These are phyloP conservation scores for Chloroceryle amazona DNA, from an alignment of 2,797 vertebrate species.

Conservation along the genomic window DNA sequence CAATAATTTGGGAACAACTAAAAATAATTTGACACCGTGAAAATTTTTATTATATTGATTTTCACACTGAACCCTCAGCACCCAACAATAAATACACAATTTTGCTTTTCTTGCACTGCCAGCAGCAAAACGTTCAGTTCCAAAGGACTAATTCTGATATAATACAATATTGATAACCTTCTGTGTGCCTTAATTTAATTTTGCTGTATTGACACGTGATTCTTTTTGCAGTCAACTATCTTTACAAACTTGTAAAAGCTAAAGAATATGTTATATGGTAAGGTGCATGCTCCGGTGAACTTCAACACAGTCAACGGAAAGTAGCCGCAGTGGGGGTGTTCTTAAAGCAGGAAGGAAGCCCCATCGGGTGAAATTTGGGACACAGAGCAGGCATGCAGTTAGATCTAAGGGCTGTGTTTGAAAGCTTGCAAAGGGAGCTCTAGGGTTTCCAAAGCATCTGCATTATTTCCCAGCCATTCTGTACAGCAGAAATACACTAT, in stretches of 20 bases:
- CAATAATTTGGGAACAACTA: constrained; percentile 63
- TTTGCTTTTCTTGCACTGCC: constrained; percentile 81
- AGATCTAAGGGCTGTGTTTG: constrained; percentile 33
- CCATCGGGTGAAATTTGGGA: constrained; percentile 18
- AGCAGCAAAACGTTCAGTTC: constrained; percentile 82
- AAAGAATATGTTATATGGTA: constrained; percentile 11
- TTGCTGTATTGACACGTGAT: constrained; percentile 6
- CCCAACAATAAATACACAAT: constrained; percentile 81
- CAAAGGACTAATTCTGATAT: constrained; percentile 72
- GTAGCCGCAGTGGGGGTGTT: constrained; percentile 30
- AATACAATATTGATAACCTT: constrained; percentile 67
- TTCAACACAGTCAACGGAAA: constrained; percentile 18
- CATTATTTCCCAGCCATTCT: constrained; percentile 27
- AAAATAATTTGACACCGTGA: constrained; percentile 66
- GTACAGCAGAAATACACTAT: constrained; percentile 18
- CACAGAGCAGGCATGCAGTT: neutral
- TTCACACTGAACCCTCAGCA: constrained; percentile 70
- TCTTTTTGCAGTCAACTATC: constrained; percentile 28
- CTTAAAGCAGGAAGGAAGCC: constrained; percentile 35
- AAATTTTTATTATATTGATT: constrained; percentile 72
- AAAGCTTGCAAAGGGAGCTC: constrained; percentile 30
- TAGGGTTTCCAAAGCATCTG: neutral
- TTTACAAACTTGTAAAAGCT: constrained; percentile 49
- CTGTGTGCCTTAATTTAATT: constrained; percentile 62
- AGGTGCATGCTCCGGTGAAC: constrained; percentile 33